A percentile compares a stretch with the other conserved stretches of the same genome.
Evolutionary conservation across 2,797 vertebrate species (phyloP).

Genomic region (Octomys mimax): DNA sequence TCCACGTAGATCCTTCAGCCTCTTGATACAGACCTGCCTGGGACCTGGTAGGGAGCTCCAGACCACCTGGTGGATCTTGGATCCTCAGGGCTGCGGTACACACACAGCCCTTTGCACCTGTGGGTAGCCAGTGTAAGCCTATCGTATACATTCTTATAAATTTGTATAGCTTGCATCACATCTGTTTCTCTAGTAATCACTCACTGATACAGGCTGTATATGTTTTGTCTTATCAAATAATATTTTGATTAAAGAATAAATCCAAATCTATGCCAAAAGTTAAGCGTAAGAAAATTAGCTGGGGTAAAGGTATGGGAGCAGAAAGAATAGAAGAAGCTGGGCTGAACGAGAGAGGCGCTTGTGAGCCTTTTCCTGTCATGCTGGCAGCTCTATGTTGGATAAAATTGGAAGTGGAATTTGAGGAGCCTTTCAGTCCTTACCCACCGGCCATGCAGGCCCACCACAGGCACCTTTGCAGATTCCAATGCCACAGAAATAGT

Average conservation of each 20-base stretch:
- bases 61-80: not conserved
- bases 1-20: not conserved
- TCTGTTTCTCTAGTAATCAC: not conserved
- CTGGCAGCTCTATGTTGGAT: not conserved
- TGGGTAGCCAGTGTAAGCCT: not conserved
- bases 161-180: not conserved
- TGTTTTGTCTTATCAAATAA: conserved; percentile 35
- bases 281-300: not conserved
- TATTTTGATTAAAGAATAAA: not conserved
- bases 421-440: not conserved
- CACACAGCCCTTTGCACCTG: not conserved
- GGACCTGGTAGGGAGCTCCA: not conserved
- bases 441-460: not conserved
- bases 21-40: not conserved
- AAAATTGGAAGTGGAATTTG: conserved; percentile 27
- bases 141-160: not conserved
- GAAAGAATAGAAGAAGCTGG: not conserved
- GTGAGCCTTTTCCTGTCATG: not conserved
- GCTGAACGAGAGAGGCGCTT: not conserved
- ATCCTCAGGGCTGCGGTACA: not conserved
- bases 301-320: not conserved
- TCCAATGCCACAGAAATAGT: not conserved
- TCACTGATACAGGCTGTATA: not conserved
- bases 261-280: not conserved
- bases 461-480: not conserved